These are phyloP conservation scores for Trididemnum miniatum DNA, from an alignment of 23 tunicate genomes.

Conservation along the genomic window DNA sequence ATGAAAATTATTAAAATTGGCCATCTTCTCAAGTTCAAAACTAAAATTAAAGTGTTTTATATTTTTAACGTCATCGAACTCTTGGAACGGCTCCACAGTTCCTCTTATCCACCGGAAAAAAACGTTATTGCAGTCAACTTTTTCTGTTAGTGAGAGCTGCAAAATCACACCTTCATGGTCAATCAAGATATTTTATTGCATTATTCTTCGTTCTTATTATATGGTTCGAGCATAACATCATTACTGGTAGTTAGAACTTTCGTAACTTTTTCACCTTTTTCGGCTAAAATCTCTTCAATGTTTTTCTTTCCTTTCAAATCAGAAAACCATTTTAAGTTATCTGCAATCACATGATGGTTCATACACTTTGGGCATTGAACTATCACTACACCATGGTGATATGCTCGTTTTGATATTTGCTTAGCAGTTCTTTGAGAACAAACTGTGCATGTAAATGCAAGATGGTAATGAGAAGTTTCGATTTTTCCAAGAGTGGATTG, in stretches of 20 bases:
- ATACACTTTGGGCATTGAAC: conserved; percentile 86
- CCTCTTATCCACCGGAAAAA: too few relatives aligned
- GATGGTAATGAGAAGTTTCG: conserved; percentile 71
- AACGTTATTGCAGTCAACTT: too few relatives aligned
- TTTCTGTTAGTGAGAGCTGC: too few relatives aligned
- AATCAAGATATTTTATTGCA: too few relatives aligned
- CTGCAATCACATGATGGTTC: conserved; percentile 93
- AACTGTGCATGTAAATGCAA: conserved; percentile 87
- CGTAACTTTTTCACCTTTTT: conserved; percentile 87
- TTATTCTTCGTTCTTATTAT: background rate
- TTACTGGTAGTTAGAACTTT: conserved; percentile 33
- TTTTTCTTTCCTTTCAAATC: conserved; percentile 92
- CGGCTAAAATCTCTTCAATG: conserved; percentile 94
- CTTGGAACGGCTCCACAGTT: too few relatives aligned
- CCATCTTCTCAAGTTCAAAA: too few relatives aligned
- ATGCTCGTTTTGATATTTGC: conserved; percentile 81
- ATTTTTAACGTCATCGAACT: too few relatives aligned
- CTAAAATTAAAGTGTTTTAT: too few relatives aligned
- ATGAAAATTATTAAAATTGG: too few relatives aligned
- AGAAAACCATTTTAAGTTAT: conserved; percentile 90
- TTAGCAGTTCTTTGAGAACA: conserved; percentile 68
- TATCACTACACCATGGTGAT: conserved; percentile 93
- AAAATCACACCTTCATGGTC: too few relatives aligned
- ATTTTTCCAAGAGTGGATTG: too few relatives aligned
- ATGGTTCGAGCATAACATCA: conserved; percentile 66